Conservation (phyloP, 2,797 vertebrate species). For the Xerus rutilus region DNA sequence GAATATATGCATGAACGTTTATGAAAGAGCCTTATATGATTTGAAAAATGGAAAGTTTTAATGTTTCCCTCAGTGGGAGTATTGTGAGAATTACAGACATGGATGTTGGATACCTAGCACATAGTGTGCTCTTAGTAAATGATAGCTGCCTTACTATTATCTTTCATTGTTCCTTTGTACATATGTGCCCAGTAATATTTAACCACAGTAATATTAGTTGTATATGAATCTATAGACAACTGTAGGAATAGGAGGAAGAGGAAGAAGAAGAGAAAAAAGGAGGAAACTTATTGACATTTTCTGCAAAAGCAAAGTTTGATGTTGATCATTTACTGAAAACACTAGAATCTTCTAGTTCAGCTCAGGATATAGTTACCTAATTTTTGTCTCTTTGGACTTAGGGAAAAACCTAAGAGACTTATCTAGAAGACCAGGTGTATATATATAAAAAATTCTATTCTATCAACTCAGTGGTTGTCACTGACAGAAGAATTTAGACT, state of each 20-base stretch:
- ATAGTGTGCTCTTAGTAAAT: neutral
- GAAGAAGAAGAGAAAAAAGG: neutral
- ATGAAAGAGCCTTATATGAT: neutral
- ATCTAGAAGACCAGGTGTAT: neutral
- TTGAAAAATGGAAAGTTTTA: neutral
- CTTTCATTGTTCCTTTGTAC: neutral
- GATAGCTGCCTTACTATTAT: neutral
- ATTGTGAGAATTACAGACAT: neutral
- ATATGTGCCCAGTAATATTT: neutral
- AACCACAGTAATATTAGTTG: neutral
- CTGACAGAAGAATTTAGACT: neutral
- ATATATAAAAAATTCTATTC: conserved; percentile 13
- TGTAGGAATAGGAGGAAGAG: neutral
- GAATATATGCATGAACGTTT: neutral
- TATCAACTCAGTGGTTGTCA: neutral
- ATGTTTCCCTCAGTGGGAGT: neutral
- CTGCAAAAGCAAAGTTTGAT: neutral
- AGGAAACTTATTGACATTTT: neutral
- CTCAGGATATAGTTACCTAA: neutral
- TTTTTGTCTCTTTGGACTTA: neutral
- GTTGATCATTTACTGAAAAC: neutral
- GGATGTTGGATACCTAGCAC: neutral
- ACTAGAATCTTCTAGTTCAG: neutral
- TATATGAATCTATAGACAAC: neutral
- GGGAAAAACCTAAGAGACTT: neutral